These are phyloP conservation scores for Drosophila burlai DNA, from an alignment of 1,140 invertebrate species.

Conservation along the genomic window DNA sequence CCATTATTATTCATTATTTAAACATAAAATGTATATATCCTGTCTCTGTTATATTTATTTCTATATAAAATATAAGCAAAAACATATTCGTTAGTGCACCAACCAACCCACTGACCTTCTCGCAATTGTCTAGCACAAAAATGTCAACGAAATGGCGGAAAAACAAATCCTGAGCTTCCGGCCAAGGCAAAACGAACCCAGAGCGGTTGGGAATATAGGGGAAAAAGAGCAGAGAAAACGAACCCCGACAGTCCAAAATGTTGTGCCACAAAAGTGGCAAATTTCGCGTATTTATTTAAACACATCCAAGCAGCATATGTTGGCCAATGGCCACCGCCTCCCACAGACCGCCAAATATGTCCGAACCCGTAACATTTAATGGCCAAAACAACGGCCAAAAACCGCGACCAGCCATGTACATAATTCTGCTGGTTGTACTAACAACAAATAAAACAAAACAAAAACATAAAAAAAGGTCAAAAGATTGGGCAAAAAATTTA, in stretches of 20 bases:
- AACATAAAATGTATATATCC: not conserved
- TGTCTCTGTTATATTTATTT: not conserved
- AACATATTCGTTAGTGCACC: constrained; percentile 34
- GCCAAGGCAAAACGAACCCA: constrained; percentile 53
- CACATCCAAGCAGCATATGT: constrained; percentile 78
- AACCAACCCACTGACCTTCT: constrained; percentile 81
- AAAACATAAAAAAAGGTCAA: constrained; percentile 32
- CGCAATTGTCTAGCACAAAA: constrained; percentile 67
- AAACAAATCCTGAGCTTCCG: constrained; percentile 80
- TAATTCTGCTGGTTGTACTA: constrained; percentile 65
- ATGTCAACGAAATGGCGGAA: constrained; percentile 80
- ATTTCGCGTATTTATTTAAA: constrained; percentile 83
- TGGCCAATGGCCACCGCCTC: constrained; percentile 42
- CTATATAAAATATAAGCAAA: not conserved
- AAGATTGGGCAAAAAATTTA: constrained; percentile 71
- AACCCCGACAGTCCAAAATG: constrained; percentile 27
- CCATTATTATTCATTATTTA: not conserved
- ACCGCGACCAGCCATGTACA: constrained; percentile 68
- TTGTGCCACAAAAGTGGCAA: constrained; percentile 73
- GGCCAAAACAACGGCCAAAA: constrained; percentile 65
- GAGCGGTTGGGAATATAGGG: constrained; percentile 7
- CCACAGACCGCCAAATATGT: constrained; percentile 50
- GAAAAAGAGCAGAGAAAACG: constrained; percentile 1
- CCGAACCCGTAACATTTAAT: constrained; percentile 72
- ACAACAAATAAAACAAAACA: constrained; percentile 30